A percentile compares a stretch with the other conserved stretches of the same genome.
phyloP scores from a whole-genome alignment of 2,113 vertebrate genomes.

The Procavia capensis region DNA sequence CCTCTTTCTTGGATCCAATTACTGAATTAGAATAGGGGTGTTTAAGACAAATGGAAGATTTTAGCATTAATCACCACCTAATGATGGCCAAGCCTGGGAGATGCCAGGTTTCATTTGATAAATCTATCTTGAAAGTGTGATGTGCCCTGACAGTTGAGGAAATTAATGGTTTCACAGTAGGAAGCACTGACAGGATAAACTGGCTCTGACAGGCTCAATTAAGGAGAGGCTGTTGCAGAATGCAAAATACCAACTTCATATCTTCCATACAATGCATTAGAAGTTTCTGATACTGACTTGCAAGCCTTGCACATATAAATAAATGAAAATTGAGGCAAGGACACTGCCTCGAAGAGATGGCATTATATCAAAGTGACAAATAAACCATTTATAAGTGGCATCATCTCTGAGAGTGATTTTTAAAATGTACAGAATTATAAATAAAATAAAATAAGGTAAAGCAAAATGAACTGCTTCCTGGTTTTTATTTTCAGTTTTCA shows the following conservation, averaged over 20 bases:
- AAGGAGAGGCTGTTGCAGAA: conserved; percentile 53
- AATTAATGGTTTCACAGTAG: conserved; percentile 77
- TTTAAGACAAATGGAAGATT: conserved; percentile 64
- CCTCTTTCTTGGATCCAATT: conserved; percentile 48
- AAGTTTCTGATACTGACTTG: background rate
- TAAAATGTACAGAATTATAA: conserved; percentile 11
- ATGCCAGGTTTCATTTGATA: conserved; percentile 76
- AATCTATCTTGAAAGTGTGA: conserved; percentile 72
- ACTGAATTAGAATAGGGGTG: conserved; percentile 51
- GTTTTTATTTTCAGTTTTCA: background rate
- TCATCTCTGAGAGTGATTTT: background rate
- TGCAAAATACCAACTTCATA: conserved; percentile 52
- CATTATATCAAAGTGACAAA: background rate
- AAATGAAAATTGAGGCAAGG: conserved; percentile 65
- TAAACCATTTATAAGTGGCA: conserved; percentile 40
- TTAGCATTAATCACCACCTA: conserved; percentile 75
- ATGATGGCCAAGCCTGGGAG: conserved; percentile 73
- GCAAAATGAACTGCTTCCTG: background rate
- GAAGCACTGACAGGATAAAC: conserved; percentile 61
- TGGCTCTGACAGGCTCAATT: conserved; percentile 71
- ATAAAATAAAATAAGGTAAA: background rate
- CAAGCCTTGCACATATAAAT: background rate
- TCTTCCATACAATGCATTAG: conserved; percentile 14
- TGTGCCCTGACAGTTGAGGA: conserved; percentile 69
- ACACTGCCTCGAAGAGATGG: conserved; percentile 29